These are phyloP conservation scores for Cyanoramphus novaezelandiae DNA, from an alignment of 2,113 vertebrate genomes.

Conservation along the genomic window DNA sequence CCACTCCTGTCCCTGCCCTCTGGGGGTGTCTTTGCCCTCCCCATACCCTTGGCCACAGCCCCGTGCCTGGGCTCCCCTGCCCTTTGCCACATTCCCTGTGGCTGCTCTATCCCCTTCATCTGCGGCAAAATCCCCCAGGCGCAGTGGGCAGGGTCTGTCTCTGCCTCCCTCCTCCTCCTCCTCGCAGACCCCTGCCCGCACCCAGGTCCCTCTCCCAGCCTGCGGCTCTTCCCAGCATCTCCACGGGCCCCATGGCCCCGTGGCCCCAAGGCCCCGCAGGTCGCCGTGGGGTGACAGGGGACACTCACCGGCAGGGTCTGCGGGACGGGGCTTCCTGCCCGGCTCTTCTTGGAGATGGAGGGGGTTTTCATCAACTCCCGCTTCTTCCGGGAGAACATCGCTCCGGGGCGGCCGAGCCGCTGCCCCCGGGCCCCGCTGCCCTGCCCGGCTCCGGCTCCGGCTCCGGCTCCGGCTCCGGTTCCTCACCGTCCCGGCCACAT, in stretches of 20 bases:
- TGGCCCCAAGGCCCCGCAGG: no score
- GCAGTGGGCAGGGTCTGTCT: background rate
- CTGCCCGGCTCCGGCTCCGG: background rate
- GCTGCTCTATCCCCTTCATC: background rate
- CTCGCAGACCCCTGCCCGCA: background rate
- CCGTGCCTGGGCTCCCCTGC: background rate
- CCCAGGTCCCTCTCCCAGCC: background rate
- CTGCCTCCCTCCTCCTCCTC: background rate
- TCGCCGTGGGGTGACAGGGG: fast-evolving
- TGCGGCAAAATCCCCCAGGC: background rate
- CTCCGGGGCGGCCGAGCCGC: background rate
- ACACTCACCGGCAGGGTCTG: slow-evolving; percentile 83
- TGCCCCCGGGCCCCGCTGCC: background rate
- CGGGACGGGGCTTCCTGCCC: slow-evolving; percentile 88
- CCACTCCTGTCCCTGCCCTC: fast-evolving
- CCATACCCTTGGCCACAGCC: background rate
- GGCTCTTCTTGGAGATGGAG: slow-evolving; percentile 93
- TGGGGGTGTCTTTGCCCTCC: background rate
- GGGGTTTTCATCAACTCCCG: slow-evolving; percentile 93
- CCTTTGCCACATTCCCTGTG: background rate
- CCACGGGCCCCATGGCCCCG: fast-evolving
- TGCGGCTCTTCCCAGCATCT: background rate
- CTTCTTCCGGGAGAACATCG: slow-evolving; percentile 92
- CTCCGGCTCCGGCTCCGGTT: background rate
- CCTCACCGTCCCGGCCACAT: background rate